Conservation (phyloP, 2,888 invertebrate genomes). For the Buathra laborator region DNA sequence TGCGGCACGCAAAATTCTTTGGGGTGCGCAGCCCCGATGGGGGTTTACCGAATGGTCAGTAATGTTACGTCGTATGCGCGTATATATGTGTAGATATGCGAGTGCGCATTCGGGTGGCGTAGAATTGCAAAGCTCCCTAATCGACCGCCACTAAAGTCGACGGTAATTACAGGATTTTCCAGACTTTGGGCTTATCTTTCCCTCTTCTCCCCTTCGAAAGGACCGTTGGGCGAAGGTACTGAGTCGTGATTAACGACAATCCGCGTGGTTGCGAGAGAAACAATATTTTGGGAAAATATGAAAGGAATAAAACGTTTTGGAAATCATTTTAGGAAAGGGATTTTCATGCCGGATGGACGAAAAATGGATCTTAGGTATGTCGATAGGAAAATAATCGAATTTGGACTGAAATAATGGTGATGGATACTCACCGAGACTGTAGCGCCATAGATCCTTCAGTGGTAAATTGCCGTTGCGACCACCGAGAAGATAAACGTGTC, state of each 20-base stretch:
- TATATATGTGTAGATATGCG: constrained; percentile 5
- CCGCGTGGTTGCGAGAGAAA: neutral
- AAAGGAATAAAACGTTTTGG: neutral
- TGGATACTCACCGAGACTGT: constrained; percentile 88
- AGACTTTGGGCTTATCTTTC: constrained; percentile 12
- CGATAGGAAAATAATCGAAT: neutral
- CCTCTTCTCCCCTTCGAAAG: neutral
- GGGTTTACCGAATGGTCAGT: constrained; percentile 56
- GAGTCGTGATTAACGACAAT: constrained; percentile 43
- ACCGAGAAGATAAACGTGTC: constrained; percentile 93
- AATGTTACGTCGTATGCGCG: neutral
- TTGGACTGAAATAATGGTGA: neutral
- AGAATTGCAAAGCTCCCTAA: constrained; percentile 63
- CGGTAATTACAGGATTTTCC: constrained; percentile 70
- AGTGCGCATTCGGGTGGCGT: constrained; percentile 29
- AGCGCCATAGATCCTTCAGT: constrained; percentile 94
- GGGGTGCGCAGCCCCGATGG: constrained; percentile 28
- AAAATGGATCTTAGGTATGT: neutral
- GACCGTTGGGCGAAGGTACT: neutral
- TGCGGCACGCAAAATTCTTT: constrained; percentile 11
- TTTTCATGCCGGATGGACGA: neutral
- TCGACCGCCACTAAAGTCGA: constrained; percentile 68
- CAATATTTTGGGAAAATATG: too few species aligned
- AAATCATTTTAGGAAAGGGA: neutral
- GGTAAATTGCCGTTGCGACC: constrained; percentile 94